phyloP scores from a whole-genome alignment of 2,888 invertebrate genomes.

The Stenotaenia linearis region DNA sequence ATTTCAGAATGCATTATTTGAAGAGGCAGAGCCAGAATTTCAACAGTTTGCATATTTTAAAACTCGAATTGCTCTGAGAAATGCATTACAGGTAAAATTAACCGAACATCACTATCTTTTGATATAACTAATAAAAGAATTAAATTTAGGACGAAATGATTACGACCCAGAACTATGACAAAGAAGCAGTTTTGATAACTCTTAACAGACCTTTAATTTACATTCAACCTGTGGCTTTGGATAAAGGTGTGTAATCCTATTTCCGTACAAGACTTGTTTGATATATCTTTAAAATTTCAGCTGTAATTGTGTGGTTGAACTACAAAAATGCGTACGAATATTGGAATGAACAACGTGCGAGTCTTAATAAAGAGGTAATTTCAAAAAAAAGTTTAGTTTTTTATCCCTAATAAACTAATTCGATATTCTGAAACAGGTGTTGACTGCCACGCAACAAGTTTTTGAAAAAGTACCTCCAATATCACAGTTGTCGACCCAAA shows the following conservation, averaged over 20 bases:
- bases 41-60: constrained; percentile 98
- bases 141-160: constrained; percentile 75
- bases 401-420: constrained; percentile 42
- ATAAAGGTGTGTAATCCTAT: constrained; percentile 56
- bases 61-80: constrained; percentile 64
- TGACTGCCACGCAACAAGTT: constrained; percentile 50
- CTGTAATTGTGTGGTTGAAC: constrained; percentile 96
- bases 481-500: constrained; percentile 68
- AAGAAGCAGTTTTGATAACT: constrained; percentile 70
- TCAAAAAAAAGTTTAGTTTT: too few species aligned
- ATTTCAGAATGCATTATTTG: constrained; percentile 84
- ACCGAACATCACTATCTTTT: not conserved
- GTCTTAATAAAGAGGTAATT: constrained; percentile 76
- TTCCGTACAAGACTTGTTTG: not conserved
- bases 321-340: constrained; percentile 99
- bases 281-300: too few species aligned
- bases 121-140: not conserved
- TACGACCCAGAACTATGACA: constrained; percentile 48
- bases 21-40: constrained; percentile 95
- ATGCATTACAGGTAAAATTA: constrained; percentile 33
- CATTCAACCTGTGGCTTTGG: constrained; percentile 94
- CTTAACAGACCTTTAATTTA: constrained; percentile 89
- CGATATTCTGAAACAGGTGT: constrained; percentile 44
- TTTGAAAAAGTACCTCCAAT: constrained; percentile 68
- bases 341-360: constrained; percentile 94